phyloP scores from a whole-genome alignment of 1,140 invertebrate species.

The Ylistrum balloti region DNA sequence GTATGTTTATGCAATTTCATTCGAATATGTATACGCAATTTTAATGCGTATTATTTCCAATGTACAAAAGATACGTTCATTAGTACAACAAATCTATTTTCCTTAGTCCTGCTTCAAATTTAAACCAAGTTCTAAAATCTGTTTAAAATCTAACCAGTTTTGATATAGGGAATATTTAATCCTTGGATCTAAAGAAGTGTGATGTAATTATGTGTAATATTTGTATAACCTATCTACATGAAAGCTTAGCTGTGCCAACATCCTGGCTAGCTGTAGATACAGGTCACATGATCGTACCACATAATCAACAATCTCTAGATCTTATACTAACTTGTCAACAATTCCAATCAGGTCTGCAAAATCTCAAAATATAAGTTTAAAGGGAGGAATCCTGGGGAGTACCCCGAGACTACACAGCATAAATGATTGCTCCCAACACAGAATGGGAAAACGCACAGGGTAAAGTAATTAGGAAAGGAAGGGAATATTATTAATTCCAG shows the following conservation, averaged over 20 bases:
- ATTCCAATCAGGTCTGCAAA: constrained; percentile 26
- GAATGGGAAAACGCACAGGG: constrained; percentile 22
- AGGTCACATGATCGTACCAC: background rate
- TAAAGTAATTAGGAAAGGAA: background rate
- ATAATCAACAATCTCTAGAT: constrained; percentile 14
- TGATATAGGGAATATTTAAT: background rate
- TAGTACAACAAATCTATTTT: background rate
- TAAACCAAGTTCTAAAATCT: no score
- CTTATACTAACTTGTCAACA: constrained; percentile 27
- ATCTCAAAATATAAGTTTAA: constrained; percentile 40
- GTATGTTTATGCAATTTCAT: no score
- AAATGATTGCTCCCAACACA: background rate
- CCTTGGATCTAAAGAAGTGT: background rate
- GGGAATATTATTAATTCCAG: constrained; percentile 39
- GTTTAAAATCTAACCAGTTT: background rate
- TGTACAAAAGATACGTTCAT: background rate
- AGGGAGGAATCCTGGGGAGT: background rate
- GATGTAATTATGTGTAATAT: background rate
- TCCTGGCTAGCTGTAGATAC: background rate
- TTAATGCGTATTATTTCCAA: background rate
- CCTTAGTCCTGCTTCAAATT: no score
- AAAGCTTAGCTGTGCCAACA: background rate
- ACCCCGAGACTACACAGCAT: background rate
- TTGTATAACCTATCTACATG: background rate
- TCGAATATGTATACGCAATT: no score